Base-by-base conservation (phyloP, 1,140 invertebrate genomes). In the Archivesica marissinica region DNA sequence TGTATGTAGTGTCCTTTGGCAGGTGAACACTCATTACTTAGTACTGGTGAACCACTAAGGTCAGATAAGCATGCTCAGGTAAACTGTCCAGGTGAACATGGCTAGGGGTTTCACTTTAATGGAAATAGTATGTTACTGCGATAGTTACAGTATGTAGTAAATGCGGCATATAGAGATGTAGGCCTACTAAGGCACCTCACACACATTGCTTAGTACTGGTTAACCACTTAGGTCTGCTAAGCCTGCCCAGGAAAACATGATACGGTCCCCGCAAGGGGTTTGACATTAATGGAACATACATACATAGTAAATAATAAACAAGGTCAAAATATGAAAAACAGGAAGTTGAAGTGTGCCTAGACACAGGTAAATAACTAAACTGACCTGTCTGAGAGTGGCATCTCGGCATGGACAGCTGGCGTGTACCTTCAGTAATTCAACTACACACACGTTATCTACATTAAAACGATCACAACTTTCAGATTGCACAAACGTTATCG, bases 351-450 rank as follows among this genome's bases (percentile, higher is more conserved):
- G 17, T 28, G 50, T 72, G n/a, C n/a, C n/a, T n/a, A n/a, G n/a
- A n/a, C 33, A 44, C 68, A 72, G 68, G 68, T 72, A 72, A 70
- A 47, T 20, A 38, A 25, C 6, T 17, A 20, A 44, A 47, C 68
- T 72, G 41, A 72, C 68, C 68, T 72, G 30, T 72, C 68, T 41
- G 68, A 50, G 28, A 72, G 68, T 11, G 68, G 68, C 68, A 72
- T 72, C 68, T 72, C 68, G 25, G 28, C 68, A 72, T 72, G 68
- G 68, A 72, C 39, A 72, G 15, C 20, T 33, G n/a, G 9, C 9
- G 30, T 25, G 28, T 30, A 30, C 38, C 23, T 30, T 2, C 20
- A 30, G 25, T 20, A 33, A 7, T 6, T 50, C 33, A 2, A 50
- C 9, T 25, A n/a, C n/a, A n/a, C n/a, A n/a, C n/a, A n/a, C n/a